These are phyloP conservation scores for Pseudorhombus dupliciocellatus DNA, from an alignment of 2,113 vertebrate genomes.

Conservation along the genomic window DNA sequence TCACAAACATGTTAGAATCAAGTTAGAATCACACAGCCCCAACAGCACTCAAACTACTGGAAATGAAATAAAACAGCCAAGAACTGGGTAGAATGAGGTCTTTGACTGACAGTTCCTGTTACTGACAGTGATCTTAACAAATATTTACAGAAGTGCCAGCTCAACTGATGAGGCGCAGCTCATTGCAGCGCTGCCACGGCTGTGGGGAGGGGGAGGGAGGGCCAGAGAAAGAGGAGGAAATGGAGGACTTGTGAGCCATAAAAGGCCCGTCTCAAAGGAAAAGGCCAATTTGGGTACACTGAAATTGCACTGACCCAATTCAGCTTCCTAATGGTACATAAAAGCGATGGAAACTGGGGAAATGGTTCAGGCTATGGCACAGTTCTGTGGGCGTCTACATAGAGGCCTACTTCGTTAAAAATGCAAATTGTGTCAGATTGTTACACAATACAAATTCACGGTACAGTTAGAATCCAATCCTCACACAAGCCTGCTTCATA, in stretches of 20 bases:
- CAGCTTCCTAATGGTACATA: constrained; percentile 69
- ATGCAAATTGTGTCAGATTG: constrained; percentile 52
- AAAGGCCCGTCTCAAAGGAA: constrained; percentile 75
- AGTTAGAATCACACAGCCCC: background rate
- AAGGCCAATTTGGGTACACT: constrained; percentile 70
- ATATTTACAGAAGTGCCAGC: constrained; percentile 32
- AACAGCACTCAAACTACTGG: background rate
- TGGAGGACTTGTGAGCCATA: constrained; percentile 69
- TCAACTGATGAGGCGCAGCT: constrained; percentile 46
- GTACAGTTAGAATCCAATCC: background rate
- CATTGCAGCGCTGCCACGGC: constrained; percentile 37
- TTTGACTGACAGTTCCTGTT: background rate
- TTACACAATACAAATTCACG: constrained; percentile 31
- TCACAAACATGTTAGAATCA: constrained; percentile 10
- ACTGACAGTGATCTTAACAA: background rate
- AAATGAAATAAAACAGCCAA: background rate
- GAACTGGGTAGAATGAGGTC: background rate
- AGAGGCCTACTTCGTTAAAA: constrained; percentile 51
- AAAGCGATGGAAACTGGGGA: constrained; percentile 66
- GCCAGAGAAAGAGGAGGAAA: constrained; percentile 64
- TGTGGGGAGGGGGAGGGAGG: constrained; percentile 43
- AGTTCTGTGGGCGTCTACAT: constrained; percentile 49
- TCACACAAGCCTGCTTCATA: background rate
- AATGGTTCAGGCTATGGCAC: constrained; percentile 64
- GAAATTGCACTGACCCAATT: constrained; percentile 73